These are phyloP conservation scores for Holothuria leucospilota DNA, from an alignment of 53 echinoderm and acorn worm genomes.

Conservation along the genomic window DNA sequence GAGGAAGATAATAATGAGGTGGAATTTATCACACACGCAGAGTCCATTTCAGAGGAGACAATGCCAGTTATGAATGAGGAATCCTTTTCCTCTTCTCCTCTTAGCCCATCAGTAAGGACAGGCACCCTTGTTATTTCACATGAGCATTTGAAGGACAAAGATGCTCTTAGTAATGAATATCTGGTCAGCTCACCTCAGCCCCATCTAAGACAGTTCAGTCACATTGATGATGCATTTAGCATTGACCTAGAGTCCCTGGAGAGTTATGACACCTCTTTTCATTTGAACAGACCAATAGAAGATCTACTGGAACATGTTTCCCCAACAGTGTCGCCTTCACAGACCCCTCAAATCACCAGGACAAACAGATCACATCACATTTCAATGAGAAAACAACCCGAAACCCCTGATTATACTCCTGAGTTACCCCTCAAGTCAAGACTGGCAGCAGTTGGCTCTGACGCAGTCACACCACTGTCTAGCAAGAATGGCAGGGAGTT, in stretches of 20 bases:
- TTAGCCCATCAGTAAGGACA: too few species aligned
- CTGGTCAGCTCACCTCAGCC: constrained; percentile 61
- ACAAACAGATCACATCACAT: not conserved
- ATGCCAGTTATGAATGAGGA: constrained; percentile 28
- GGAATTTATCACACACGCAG: not conserved
- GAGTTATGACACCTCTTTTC: constrained; percentile 37
- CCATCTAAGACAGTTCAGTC: not conserved
- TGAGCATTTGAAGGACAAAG: not conserved
- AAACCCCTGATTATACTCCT: constrained; percentile 14
- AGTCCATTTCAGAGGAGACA: constrained; percentile 31
- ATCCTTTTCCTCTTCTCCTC: not conserved
- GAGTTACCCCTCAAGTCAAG: constrained; percentile 13
- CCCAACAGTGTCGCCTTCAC: constrained; percentile 73
- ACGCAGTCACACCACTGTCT: not conserved
- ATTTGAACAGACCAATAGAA: constrained; percentile 67
- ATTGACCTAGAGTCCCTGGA: constrained; percentile 53
- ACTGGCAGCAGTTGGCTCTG: not conserved
- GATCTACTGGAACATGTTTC: constrained; percentile 81
- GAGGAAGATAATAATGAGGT: constrained; percentile 40
- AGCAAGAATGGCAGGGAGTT: not conserved
- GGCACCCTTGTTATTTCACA: too few species aligned
- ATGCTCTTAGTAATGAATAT: constrained; percentile 60
- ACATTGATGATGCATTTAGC: constrained; percentile 25
- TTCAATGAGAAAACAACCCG: not conserved
- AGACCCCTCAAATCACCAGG: constrained; percentile 67